Conservation (phyloP, 2,113 vertebrate genomes). For the Tupaia chinensis region DNA sequence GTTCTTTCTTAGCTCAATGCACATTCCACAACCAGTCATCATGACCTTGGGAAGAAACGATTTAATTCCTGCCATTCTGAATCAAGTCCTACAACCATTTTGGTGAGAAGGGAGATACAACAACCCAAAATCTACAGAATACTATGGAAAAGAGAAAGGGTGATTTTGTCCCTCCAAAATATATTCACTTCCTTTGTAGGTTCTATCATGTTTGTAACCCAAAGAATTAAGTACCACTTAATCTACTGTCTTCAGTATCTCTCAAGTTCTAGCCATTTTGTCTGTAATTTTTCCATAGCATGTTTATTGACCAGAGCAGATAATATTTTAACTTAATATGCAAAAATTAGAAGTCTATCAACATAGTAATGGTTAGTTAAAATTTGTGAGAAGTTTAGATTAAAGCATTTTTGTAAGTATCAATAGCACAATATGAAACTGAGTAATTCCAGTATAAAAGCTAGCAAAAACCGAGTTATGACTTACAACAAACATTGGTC, state of each 20-base stretch:
- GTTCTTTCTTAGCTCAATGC: not conserved
- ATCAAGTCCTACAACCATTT: not conserved
- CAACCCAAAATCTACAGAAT: not conserved
- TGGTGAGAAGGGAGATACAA: not conserved
- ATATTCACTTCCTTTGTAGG: not conserved
- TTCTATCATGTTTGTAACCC: not conserved
- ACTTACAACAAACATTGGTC: not conserved
- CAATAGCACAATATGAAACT: not conserved
- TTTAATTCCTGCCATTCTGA: not conserved
- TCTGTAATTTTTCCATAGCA: not conserved
- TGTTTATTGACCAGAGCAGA: not conserved
- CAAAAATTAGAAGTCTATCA: slow-evolving; percentile 16
- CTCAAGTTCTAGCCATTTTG: not conserved
- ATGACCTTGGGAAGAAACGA: not conserved
- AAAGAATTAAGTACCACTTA: not conserved
- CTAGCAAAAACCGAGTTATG: not conserved
- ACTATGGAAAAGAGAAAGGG: not conserved
- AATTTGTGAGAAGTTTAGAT: slow-evolving; percentile 28
- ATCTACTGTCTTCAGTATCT: not conserved
- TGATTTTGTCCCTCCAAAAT: not conserved
- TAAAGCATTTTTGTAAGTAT: not conserved
- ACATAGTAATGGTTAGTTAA: not conserved
- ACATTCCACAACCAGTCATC: not conserved
- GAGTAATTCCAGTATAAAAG: not conserved
- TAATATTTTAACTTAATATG: not conserved